phyloP scores from a whole-genome alignment of 2,888 invertebrate genomes.

The Chrysolina haemoptera region DNA sequence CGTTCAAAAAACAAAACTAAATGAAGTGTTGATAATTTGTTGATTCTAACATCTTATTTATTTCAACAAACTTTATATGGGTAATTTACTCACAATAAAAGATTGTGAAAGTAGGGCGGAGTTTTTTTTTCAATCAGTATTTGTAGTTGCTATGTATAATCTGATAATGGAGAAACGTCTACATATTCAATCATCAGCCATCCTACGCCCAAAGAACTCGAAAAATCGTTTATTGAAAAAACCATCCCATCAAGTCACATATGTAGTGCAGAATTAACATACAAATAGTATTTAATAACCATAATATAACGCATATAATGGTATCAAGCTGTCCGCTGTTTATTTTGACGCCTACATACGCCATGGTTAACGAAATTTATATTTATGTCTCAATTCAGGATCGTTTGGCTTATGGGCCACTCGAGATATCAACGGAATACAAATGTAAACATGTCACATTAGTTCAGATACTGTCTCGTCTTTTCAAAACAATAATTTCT shows the following conservation, averaged over 20 bases:
- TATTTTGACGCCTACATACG: constrained; percentile 33
- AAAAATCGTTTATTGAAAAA: constrained; percentile 30
- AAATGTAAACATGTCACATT: not conserved
- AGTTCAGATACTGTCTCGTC: not conserved
- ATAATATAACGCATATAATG: constrained; percentile 31
- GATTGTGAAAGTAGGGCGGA: not conserved
- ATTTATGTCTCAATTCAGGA: constrained; percentile 29
- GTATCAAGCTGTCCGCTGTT: constrained; percentile 34
- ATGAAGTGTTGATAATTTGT: too few species aligned
- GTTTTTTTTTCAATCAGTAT: not conserved
- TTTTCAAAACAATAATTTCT: not conserved
- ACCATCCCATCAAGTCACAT: constrained; percentile 30
- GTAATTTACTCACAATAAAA: too few species aligned
- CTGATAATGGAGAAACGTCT: not conserved
- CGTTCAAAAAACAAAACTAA: too few species aligned
- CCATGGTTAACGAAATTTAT: constrained; percentile 25
- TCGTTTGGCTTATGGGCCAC: not conserved
- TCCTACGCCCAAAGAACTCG: constrained; percentile 9
- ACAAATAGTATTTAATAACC: constrained; percentile 38
- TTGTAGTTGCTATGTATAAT: not conserved
- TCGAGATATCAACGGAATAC: constrained; percentile 10
- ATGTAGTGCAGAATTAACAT: constrained; percentile 40
- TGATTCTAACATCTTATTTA: too few species aligned
- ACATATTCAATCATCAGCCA: not conserved
- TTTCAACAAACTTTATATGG: too few species aligned